These are phyloP conservation scores for Macropodus opercularis DNA, from an alignment of 2,797 vertebrate species.

Conservation along the genomic window DNA sequence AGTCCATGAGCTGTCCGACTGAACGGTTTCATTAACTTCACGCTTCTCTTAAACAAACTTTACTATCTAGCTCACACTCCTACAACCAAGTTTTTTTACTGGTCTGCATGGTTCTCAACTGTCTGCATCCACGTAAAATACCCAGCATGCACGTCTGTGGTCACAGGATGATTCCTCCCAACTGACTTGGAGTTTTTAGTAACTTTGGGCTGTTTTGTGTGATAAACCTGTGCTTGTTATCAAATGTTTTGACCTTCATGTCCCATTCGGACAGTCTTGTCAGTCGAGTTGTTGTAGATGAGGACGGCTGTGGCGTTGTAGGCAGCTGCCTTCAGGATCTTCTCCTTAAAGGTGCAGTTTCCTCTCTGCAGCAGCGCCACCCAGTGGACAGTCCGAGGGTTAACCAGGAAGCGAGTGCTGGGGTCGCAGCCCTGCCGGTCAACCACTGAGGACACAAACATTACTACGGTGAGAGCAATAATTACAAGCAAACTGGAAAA, in stretches of 20 bases:
- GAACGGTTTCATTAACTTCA: no score
- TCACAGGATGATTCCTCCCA: no score
- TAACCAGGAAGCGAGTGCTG: constrained; percentile 90
- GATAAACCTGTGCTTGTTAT: no score
- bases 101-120: no score
- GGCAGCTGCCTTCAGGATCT: constrained; percentile 91
- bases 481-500: not conserved
- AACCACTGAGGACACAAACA: constrained; percentile 79
- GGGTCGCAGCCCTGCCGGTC: constrained; percentile 95
- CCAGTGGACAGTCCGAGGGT: constrained; percentile 91
- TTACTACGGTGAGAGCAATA: constrained; percentile 19
- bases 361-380: constrained; percentile 94
- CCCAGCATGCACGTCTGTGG: no score
- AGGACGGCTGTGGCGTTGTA: constrained; percentile 94
- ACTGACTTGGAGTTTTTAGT: no score
- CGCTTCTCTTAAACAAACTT: no score
- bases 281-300: constrained; percentile 96
- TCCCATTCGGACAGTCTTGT: constrained; percentile 94
- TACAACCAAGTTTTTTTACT: no score
- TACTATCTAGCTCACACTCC: no score
- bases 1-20: no score
- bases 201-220: no score
- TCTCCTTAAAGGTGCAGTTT: constrained; percentile 96
- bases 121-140: no score
- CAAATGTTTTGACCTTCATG: constrained; percentile 94